Evolutionary conservation across 1,140 invertebrate genomes (phyloP).

Genomic region (Adoxophyes honmai): DNA sequence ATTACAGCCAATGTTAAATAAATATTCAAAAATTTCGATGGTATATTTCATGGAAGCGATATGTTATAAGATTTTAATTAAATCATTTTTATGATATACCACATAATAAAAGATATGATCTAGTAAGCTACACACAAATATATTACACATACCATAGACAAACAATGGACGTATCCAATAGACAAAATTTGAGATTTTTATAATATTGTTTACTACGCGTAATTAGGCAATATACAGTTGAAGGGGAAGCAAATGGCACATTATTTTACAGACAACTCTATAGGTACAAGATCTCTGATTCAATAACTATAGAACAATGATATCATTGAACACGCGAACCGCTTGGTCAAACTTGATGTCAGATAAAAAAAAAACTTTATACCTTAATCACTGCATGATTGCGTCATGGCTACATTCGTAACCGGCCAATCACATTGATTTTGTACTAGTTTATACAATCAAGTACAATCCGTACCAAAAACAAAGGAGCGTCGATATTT

Average conservation of each 20-base stretch:
- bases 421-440: constrained; percentile 16
- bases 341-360: constrained; percentile 35
- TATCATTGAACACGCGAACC: constrained; percentile 34
- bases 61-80: constrained; percentile 9
- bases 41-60: constrained; percentile 16
- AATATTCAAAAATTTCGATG: constrained; percentile 14
- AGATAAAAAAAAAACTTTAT: background rate
- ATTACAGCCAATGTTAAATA: constrained; percentile 13
- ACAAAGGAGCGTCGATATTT: constrained; percentile 18
- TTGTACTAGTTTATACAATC: constrained; percentile 55
- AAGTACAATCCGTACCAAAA: constrained; percentile 62
- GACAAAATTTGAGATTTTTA: constrained; percentile 12
- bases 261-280: constrained; percentile 20
- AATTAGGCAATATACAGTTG: constrained; percentile 57
- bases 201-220: constrained; percentile 7
- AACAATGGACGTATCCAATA: constrained; percentile 15
- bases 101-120: constrained; percentile 12
- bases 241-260: constrained; percentile 69
- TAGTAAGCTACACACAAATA: constrained; percentile 10
- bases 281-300: constrained; percentile 44
- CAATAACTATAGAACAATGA: constrained; percentile 30
- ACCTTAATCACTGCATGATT: background rate
- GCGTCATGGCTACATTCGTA: background rate
- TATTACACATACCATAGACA: constrained; percentile 15
- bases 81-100: background rate